phyloP scores from a whole-genome alignment of 2,888 invertebrate species.

The Chelonus formosanus region DNA sequence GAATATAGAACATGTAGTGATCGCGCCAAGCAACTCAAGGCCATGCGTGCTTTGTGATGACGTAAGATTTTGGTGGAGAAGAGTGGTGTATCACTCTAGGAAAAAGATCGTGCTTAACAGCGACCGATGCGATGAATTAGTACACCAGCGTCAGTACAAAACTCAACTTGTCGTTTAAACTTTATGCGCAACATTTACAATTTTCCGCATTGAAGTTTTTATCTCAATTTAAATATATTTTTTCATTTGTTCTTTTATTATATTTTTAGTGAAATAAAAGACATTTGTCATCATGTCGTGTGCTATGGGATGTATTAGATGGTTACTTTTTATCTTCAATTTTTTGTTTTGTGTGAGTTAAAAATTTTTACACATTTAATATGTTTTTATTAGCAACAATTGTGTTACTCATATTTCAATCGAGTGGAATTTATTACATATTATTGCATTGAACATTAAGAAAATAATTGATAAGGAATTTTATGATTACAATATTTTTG shows the following conservation, averaged over 20 bases:
- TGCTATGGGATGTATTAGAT: slow-evolving; percentile 79
- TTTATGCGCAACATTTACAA: no score
- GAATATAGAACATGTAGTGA: neutral
- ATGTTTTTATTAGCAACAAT: no score
- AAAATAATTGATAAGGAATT: no score
- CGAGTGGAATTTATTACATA: no score
- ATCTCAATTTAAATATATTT: neutral
- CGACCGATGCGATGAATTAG: neutral
- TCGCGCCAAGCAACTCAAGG: slow-evolving; percentile 1
- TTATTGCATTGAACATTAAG: no score
- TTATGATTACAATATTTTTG: no score
- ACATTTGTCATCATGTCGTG: slow-evolving; percentile 68
- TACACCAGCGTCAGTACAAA: neutral
- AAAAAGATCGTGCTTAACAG: neutral
- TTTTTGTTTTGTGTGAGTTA: slow-evolving; percentile 67
- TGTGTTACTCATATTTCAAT: no score
- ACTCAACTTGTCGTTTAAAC: no score
- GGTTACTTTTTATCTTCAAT: slow-evolving; percentile 82
- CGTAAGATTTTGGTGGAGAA: slow-evolving; percentile 14
- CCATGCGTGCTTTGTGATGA: slow-evolving; percentile 4
- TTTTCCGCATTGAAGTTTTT: neutral
- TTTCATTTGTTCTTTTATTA: neutral
- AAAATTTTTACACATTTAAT: no score
- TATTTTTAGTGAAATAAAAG: neutral
- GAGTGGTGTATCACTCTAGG: neutral